Conservation (phyloP, 2,797 vertebrate species). For the Tarsius wallacei region DNA sequence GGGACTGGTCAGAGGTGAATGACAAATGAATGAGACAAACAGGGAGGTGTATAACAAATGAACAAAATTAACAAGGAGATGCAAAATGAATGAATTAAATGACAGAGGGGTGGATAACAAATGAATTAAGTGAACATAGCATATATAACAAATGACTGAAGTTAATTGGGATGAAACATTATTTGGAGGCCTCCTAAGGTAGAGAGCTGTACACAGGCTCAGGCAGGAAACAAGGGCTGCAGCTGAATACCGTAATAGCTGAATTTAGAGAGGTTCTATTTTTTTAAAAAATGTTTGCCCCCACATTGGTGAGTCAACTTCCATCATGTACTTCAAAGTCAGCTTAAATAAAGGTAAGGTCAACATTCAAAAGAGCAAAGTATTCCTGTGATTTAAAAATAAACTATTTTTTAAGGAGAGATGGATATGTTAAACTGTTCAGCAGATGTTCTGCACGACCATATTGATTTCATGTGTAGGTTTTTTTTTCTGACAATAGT, state of each 20-base stretch:
- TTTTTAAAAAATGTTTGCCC: background rate
- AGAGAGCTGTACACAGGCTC: background rate
- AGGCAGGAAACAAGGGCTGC: too few relatives aligned
- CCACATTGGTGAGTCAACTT: background rate
- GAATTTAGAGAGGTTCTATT: background rate
- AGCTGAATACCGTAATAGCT: background rate
- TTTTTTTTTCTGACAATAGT: background rate
- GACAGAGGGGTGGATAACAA: too few relatives aligned
- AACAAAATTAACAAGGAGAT: background rate
- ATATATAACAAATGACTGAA: background rate
- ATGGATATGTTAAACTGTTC: background rate
- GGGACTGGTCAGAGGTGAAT: background rate
- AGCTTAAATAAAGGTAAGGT: conserved; percentile 72
- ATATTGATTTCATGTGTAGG: conserved; percentile 37
- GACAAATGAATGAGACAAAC: background rate
- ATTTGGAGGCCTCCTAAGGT: background rate
- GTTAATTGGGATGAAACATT: background rate
- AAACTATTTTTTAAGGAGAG: conserved; percentile 50
- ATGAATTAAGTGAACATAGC: background rate
- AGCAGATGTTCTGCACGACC: conserved; percentile 13
- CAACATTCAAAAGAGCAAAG: conserved; percentile 57
- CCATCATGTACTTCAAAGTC: background rate
- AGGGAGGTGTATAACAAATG: background rate
- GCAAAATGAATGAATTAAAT: background rate
- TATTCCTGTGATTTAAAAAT: conserved; percentile 41